Conservation (phyloP, 2,888 invertebrate genomes). For the Stramonita haemastoma region DNA sequence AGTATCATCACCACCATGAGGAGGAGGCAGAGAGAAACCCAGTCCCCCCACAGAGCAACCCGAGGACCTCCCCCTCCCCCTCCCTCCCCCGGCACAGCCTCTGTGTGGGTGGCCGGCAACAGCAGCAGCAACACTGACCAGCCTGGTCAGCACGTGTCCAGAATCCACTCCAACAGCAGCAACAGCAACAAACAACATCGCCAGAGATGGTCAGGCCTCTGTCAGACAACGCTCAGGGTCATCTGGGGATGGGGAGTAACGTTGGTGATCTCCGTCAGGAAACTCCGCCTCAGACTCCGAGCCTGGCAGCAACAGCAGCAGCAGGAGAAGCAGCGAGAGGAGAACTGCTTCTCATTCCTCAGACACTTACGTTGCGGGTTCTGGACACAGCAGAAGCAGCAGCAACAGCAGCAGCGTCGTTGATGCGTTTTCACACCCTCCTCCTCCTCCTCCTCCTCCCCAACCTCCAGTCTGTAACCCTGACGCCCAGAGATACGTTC, state of each 20-base stretch:
- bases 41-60: background rate
- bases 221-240: background rate
- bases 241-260: background rate
- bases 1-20: too few relatives aligned
- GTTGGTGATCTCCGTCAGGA: constrained; percentile 20
- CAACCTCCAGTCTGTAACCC: background rate
- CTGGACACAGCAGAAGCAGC: background rate
- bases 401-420: constrained; percentile 7
- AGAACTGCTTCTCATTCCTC: background rate
- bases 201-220: background rate
- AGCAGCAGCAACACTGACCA: too few relatives aligned
- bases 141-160: too few relatives aligned
- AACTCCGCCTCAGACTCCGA: constrained; percentile 23
- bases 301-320: too few relatives aligned
- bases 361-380: background rate
- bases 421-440: background rate
- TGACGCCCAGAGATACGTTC: background rate
- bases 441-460: background rate
- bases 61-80: background rate
- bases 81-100: background rate
- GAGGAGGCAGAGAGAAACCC: constrained; percentile 1
- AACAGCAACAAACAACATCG: too few relatives aligned
- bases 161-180: too few relatives aligned
- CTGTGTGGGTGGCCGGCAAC: constrained; percentile 33
- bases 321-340: background rate